These are phyloP conservation scores for Trichoplusia ni DNA, from an alignment of 1,140 invertebrate genomes.

Conservation along the genomic window DNA sequence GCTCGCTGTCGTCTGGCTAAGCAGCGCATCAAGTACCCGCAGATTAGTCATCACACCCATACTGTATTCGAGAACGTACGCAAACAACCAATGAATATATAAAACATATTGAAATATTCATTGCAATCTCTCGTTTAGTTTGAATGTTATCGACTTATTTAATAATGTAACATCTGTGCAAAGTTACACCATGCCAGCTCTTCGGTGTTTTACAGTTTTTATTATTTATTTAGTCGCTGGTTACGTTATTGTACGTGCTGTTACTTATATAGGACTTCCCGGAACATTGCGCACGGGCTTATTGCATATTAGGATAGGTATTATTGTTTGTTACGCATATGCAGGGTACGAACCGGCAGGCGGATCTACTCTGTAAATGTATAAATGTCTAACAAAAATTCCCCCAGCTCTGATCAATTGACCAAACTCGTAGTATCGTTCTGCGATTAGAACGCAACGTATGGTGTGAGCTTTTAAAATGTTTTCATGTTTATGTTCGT, in stretches of 20 bases:
- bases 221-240: background rate
- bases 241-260: conserved; percentile 22
- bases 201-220: background rate
- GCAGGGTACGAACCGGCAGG: too few species aligned
- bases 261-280: conserved; percentile 20
- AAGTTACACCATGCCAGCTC: background rate
- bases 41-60: conserved; percentile 10
- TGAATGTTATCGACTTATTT: too few species aligned
- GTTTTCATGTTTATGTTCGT: conserved; percentile 37
- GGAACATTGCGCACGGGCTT: too few species aligned
- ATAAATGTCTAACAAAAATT: too few species aligned
- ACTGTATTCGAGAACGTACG: background rate
- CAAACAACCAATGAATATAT: conserved; percentile 1
- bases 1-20: background rate
- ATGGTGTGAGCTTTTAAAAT: conserved; percentile 15
- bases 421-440: too few species aligned
- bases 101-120: conserved; percentile 8
- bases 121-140: background rate
- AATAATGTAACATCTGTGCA: conserved; percentile 22
- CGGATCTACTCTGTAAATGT: too few species aligned
- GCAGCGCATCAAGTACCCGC: background rate
- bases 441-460: background rate
- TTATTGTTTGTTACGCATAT: too few species aligned
- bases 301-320: too few species aligned
- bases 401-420: too few species aligned